A percentile compares a stretch with the other conserved stretches of the same genome.
phyloP scores from a whole-genome alignment of 92 coral and sea anemone genomes.

The Micromussa lordhowensis region DNA sequence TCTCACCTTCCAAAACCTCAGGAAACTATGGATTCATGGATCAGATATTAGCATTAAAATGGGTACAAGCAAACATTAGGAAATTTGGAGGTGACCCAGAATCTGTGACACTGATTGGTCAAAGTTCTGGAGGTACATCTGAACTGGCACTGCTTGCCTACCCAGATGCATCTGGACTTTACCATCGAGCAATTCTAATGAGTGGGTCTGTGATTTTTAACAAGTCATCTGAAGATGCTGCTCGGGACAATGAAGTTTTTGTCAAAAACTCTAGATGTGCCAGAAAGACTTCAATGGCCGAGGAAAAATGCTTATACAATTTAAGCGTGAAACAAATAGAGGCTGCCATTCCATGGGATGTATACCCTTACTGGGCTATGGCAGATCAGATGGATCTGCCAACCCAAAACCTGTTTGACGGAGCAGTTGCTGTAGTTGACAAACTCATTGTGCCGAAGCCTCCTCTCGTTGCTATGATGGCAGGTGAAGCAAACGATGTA shows the following conservation, averaged over 20 bases:
- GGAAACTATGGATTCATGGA: slow-evolving; percentile 90
- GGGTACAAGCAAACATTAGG: slow-evolving; percentile 67
- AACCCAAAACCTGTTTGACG: slow-evolving; percentile 53
- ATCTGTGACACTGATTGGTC: slow-evolving; percentile 75
- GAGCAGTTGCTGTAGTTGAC: slow-evolving; percentile 76
- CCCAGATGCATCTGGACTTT: slow-evolving; percentile 71
- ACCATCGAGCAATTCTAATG: slow-evolving; percentile 74
- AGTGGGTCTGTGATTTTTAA: slow-evolving; percentile 65
- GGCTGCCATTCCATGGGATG: slow-evolving; percentile 74
- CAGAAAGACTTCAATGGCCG: slow-evolving; percentile 34
- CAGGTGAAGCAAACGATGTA: slow-evolving; percentile 60
- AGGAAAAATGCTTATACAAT: slow-evolving; percentile 48
- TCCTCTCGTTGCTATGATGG: slow-evolving; percentile 64
- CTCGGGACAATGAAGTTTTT: slow-evolving; percentile 64
- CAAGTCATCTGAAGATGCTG: slow-evolving; percentile 67
- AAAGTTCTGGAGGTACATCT: slow-evolving; percentile 85
- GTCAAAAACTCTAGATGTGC: slow-evolving; percentile 52
- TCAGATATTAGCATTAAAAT: slow-evolving; percentile 72
- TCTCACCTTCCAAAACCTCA: slow-evolving; percentile 53
- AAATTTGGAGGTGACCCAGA: slow-evolving; percentile 77
- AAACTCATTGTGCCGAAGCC: slow-evolving; percentile 63
- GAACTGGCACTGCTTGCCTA: slow-evolving; percentile 71
- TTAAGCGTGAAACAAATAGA: slow-evolving; percentile 42
- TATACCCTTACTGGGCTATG: slow-evolving; percentile 69
- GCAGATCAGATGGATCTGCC: slow-evolving; percentile 57